Percentiles rank a stretch among this genome's conserved stretches.
phyloP scores from a whole-genome alignment of 2,797 vertebrate species.

The Chelon auratus region DNA sequence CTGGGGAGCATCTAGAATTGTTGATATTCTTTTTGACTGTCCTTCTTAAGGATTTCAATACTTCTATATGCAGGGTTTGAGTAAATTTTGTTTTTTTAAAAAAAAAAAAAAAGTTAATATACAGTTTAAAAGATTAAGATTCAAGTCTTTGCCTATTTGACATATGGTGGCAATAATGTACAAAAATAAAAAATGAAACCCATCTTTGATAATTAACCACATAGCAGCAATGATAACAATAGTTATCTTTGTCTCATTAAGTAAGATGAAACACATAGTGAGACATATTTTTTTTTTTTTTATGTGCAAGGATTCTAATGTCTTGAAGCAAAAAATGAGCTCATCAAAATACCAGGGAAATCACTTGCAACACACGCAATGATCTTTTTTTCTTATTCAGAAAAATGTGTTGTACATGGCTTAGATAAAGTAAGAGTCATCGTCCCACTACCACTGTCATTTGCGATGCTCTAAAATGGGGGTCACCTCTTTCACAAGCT shows the following conservation, averaged over 20 bases:
- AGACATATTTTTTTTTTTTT: too few species aligned
- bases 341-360: background rate
- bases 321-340: background rate
- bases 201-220: background rate
- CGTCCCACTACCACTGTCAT: background rate
- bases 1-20: conserved; percentile 73
- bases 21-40: conserved; percentile 68
- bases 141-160: conserved; percentile 6
- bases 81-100: background rate
- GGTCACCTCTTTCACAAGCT: conserved; percentile 18
- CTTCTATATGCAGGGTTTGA: conserved; percentile 41
- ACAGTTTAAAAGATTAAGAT: conserved; percentile 18
- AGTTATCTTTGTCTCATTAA: background rate
- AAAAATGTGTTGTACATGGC: background rate
- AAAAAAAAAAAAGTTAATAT: conserved; percentile 35
- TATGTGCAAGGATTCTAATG: background rate
- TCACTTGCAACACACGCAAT: background rate
- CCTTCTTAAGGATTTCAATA: conserved; percentile 58
- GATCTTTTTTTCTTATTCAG: background rate
- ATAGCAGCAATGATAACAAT: background rate
- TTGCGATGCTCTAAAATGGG: conserved; percentile 23
- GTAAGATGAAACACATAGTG: background rate
- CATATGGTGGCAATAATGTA: conserved; percentile 4
- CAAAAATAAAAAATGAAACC: background rate
- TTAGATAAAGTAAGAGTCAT: background rate